Evolutionary conservation across 2,113 vertebrate genomes (phyloP).

Genomic region (Perca fluviatilis): DNA sequence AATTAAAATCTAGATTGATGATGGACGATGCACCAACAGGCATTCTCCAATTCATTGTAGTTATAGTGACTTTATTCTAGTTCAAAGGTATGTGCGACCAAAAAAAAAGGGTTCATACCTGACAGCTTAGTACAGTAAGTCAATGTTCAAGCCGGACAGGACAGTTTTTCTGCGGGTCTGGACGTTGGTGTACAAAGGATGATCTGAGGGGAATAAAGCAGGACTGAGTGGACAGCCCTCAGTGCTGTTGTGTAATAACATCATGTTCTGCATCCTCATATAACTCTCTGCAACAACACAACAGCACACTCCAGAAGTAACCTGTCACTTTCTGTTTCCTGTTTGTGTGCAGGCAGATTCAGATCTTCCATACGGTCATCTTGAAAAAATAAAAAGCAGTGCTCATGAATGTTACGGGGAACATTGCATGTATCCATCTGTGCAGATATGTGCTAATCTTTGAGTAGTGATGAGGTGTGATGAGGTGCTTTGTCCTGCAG

Average conservation of each 20-base stretch:
- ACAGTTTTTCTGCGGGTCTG: slow-evolving; percentile 14
- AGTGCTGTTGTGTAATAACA: slow-evolving; percentile 54
- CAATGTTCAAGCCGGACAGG: slow-evolving; percentile 13
- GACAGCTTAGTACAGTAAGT: slow-evolving; percentile 1
- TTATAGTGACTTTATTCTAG: neutral
- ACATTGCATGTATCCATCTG: slow-evolving; percentile 28
- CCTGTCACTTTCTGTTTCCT: slow-evolving; percentile 21
- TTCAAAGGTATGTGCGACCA: neutral
- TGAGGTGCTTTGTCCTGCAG: slow-evolving; percentile 75
- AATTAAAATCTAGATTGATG: neutral
- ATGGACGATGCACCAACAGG: neutral
- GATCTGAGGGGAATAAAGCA: slow-evolving; percentile 29
- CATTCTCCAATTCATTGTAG: neutral
- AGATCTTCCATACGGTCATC: slow-evolving; percentile 1
- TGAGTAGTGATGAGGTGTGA: slow-evolving; percentile 76
- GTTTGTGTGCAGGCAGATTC: neutral
- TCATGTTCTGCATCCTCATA: slow-evolving; percentile 22
- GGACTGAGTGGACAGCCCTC: slow-evolving; percentile 48
- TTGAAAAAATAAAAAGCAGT: neutral
- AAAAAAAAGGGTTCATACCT: neutral
- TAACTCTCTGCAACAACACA: slow-evolving; percentile 42
- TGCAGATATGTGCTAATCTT: slow-evolving; percentile 61
- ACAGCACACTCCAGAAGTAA: slow-evolving; percentile 12
- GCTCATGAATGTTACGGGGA: accelerated
- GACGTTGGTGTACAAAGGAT: slow-evolving; percentile 3